Conservation (phyloP, 1,140 invertebrate species). For the Paraescarpia echinospica region DNA sequence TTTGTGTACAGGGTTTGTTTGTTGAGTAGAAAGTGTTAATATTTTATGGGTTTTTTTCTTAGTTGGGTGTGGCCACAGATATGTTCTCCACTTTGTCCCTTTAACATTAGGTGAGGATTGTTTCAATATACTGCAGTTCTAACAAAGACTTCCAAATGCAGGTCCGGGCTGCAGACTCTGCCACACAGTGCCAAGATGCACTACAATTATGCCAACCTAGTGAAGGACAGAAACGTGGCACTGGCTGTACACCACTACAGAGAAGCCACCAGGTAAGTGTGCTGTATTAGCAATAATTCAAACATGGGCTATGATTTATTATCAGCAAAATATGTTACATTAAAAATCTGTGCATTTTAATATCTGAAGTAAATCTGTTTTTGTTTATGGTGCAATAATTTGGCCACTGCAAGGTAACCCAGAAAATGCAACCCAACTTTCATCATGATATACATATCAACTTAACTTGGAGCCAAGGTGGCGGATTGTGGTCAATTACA, state of each 20-base stretch:
- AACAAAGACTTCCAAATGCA: constrained; percentile 49
- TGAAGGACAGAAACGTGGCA: constrained; percentile 71
- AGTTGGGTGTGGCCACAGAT: too few species aligned
- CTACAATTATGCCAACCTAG: constrained; percentile 87
- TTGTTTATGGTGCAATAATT: too few species aligned
- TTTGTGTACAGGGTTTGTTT: too few species aligned
- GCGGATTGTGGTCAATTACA: background rate
- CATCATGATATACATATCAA: background rate
- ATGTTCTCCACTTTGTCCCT: too few species aligned
- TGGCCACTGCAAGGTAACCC: background rate
- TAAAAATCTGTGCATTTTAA: background rate
- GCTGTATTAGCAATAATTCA: constrained; percentile 34
- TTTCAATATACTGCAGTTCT: too few species aligned
- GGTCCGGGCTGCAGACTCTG: constrained; percentile 75
- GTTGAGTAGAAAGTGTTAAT: too few species aligned
- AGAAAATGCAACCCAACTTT: background rate
- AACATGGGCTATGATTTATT: constrained; percentile 33
- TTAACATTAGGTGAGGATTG: too few species aligned
- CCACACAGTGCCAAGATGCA: constrained; percentile 88
- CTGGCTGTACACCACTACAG: constrained; percentile 79
- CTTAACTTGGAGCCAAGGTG: background rate
- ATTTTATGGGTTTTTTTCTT: too few species aligned
- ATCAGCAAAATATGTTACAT: background rate
- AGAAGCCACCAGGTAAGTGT: constrained; percentile 72
- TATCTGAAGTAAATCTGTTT: too few species aligned